Percentiles rank a stretch among this genome's conserved stretches.
These are phyloP conservation scores for Umimayanthus kanabou DNA, from an alignment of 92 coral and sea anemone genomes.

Conservation along the genomic window DNA sequence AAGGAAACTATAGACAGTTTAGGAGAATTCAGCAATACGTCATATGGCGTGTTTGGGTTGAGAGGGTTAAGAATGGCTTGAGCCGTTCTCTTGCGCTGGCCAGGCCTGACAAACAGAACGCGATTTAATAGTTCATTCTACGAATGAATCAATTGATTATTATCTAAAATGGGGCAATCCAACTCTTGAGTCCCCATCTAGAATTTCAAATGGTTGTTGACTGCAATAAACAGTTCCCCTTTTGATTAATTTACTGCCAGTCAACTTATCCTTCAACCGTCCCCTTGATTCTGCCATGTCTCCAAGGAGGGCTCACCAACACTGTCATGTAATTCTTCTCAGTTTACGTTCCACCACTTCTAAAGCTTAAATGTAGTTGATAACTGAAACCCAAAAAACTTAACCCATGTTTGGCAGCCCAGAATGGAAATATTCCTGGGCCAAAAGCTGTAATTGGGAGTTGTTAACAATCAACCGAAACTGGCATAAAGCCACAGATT, in stretches of 20 bases:
- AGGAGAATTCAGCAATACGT: no score
- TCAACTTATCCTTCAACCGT: not conserved
- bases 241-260: not conserved
- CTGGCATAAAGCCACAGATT: not conserved
- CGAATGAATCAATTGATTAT: not conserved
- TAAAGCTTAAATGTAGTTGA: not conserved
- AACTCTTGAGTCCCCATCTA: not conserved
- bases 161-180: not conserved
- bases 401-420: not conserved
- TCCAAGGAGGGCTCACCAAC: not conserved
- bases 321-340: not conserved
- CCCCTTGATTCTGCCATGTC: not conserved
- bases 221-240: constrained; percentile 1
- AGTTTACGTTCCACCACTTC: not conserved
- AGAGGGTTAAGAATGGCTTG: not conserved
- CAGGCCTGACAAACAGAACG: not conserved
- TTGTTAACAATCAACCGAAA: not conserved
- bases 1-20: no score
- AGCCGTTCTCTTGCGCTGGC: not conserved
- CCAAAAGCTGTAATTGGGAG: not conserved
- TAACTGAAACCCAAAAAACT: not conserved
- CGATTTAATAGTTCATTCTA: not conserved
- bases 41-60: no score
- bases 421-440: not conserved
- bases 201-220: not conserved